A percentile compares a stretch with the other conserved stretches of the same genome.
Conservation (phyloP, 2,113 vertebrate genomes). For the Sylvilagus bachmani region DNA sequence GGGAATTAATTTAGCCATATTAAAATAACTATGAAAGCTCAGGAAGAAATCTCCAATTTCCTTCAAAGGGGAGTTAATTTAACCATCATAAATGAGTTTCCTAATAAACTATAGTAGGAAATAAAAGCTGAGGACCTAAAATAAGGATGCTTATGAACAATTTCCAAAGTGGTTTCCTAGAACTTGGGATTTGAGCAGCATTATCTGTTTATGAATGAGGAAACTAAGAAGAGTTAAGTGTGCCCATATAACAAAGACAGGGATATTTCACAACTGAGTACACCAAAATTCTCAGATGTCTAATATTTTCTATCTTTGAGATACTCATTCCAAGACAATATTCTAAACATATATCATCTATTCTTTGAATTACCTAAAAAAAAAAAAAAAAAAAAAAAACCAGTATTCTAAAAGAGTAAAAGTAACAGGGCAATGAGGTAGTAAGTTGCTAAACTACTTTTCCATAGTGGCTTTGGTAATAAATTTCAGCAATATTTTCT, state of each 20-base stretch:
- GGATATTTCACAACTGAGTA: constrained; percentile 36
- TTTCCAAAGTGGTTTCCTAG: constrained; percentile 11
- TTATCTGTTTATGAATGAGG: not conserved
- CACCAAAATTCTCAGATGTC: constrained; percentile 44
- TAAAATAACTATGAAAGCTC: not conserved
- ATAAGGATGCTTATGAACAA: not conserved
- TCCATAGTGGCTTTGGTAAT: constrained; percentile 11
- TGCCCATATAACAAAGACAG: not conserved
- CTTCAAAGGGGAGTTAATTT: not conserved
- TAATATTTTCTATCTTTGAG: constrained; percentile 33
- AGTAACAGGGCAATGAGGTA: constrained; percentile 45
- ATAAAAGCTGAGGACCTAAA: constrained; percentile 41
- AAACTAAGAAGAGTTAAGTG: constrained; percentile 52
- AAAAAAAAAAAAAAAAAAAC: not conserved
- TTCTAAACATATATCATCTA: constrained; percentile 33
- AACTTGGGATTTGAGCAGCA: not conserved
- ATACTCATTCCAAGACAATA: constrained; percentile 23
- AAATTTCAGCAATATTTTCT: constrained; percentile 48
- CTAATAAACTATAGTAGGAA: not conserved
- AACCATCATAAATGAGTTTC: constrained; percentile 8
- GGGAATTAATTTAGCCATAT: too few species aligned
- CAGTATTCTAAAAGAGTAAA: constrained; percentile 46
- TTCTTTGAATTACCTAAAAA: not conserved
- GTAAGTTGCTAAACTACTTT: constrained; percentile 31
- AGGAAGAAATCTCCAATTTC: constrained; percentile 18